These are phyloP conservation scores for Medauroidea extradentata DNA, from an alignment of 1,140 invertebrate genomes.

Conservation along the genomic window DNA sequence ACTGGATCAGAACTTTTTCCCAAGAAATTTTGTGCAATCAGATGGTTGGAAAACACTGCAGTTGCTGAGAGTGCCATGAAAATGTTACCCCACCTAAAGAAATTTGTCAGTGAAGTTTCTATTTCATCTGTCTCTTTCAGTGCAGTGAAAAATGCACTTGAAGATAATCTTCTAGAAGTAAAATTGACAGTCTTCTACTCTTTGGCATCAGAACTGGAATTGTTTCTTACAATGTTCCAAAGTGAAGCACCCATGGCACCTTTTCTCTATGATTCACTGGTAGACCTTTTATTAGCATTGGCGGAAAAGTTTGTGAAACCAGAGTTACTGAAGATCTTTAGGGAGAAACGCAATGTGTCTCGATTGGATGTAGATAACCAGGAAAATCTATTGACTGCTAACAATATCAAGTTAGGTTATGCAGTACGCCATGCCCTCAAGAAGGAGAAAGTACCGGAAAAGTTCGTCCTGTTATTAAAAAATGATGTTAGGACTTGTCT, in stretches of 20 bases:
- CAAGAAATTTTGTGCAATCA: conserved; percentile 10
- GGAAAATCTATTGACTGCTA: too few species aligned
- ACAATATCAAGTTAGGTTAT: too few species aligned
- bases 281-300: too few species aligned
- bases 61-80: conserved; percentile 12
- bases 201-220: conserved; percentile 18
- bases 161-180: conserved; percentile 24
- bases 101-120: conserved; percentile 5
- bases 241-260: conserved; percentile 17
- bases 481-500: too few species aligned
- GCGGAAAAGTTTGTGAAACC: too few species aligned
- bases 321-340: too few species aligned
- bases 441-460: too few species aligned
- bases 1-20: conserved; percentile 9
- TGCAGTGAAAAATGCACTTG: neutral
- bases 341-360: too few species aligned
- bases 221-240: conserved; percentile 25
- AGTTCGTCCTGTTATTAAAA: too few species aligned
- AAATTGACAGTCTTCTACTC: conserved; percentile 25
- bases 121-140: too few species aligned
- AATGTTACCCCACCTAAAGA: conserved; percentile 6
- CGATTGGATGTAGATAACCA: too few species aligned
- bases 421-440: too few species aligned
- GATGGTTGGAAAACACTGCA: conserved; percentile 14
- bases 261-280: conserved; percentile 7